Evolutionary conservation across 2,888 invertebrate genomes (phyloP), one percentile per base, ranked within the genome.

Genomic region (Coelopa pilipes): DNA sequence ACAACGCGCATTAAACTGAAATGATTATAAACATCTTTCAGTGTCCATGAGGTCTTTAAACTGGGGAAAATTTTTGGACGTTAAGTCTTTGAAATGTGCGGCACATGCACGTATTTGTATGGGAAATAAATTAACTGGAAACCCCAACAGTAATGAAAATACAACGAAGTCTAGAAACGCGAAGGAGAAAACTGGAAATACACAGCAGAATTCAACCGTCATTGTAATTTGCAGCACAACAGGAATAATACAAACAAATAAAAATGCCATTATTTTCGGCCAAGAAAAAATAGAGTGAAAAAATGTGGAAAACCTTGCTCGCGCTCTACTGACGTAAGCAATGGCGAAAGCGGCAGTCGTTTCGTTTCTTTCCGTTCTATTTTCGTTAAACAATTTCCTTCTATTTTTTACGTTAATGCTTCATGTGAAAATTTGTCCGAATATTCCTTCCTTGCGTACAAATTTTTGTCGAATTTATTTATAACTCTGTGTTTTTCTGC

Each of bases 141-240:
- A 66, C 10, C 34, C 45, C 45, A 45, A 65, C 47, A 47, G 7
- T 34, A 34, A 34, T 34, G 34, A 2, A 34, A 34, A 34, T 7
- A 34, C 34, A 34, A 34, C 45, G 1, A 47, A 4, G 46, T n/a
- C n/a, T n/a, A 17, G 12, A 65, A 65, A 45, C 19, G 19, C 50
- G 13, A 49, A 66, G 50, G 66, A 66, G 66, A 66, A 66, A 66
- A 66, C 66, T 66, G 66, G 66, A 66, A 66, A 66, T 49, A 50
- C 66, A 66, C 66, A 50, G 24, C 21, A 21, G n/a, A 66, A 66
- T 19, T 45, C 19, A 49, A 9, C 53, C 53, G 53, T 53, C 49
- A 49, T 49, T 66, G 13, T 19, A 19, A 49, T 50, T 47, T 19
- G 19, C 49, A 7, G 15, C 19, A 17, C 63, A 63, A 24, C 17